Evolutionary conservation across 1,140 invertebrate species (phyloP).

Genomic region (Drosophila kepulauana): DNA sequence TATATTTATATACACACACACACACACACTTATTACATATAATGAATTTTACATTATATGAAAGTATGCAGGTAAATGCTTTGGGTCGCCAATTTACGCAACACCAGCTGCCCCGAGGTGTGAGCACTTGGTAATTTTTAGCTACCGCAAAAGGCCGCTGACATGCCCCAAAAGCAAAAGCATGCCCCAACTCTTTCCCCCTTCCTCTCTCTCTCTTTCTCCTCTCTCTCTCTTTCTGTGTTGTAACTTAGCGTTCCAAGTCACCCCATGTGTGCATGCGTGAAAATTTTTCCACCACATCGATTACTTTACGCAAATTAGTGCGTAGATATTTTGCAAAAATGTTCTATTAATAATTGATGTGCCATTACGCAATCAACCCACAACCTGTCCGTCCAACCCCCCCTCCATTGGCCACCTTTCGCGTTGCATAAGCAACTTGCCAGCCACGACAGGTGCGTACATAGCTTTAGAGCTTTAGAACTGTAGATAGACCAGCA

Average conservation of each 20-base stretch:
- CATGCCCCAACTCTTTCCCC: neutral
- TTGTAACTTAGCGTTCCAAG: constrained; percentile 21
- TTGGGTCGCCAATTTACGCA: neutral
- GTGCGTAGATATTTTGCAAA: constrained; percentile 84
- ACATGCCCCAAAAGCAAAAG: neutral
- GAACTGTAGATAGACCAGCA: constrained; percentile 25
- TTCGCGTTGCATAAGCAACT: neutral
- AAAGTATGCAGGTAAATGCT: neutral
- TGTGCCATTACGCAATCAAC: constrained; percentile 45
- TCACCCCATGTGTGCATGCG: constrained; percentile 69
- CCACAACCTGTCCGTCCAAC: neutral
- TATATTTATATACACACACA: constrained; percentile 45
- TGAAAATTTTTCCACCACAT: constrained; percentile 83
- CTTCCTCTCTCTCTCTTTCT: neutral
- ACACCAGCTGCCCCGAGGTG: neutral
- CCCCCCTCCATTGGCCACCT: neutral
- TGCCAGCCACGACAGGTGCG: neutral
- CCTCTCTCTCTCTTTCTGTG: constrained; percentile 4
- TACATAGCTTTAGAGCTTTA: constrained; percentile 27
- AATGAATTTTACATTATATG: constrained; percentile 71
- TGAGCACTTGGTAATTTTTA: neutral
- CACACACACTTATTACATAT: constrained; percentile 46
- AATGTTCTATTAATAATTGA: constrained; percentile 83
- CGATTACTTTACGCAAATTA: constrained; percentile 83
- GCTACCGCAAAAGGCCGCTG: constrained; percentile 4